phyloP scores from a whole-genome alignment of 2,888 invertebrate genomes.

The Amblyjoppa proteus region DNA sequence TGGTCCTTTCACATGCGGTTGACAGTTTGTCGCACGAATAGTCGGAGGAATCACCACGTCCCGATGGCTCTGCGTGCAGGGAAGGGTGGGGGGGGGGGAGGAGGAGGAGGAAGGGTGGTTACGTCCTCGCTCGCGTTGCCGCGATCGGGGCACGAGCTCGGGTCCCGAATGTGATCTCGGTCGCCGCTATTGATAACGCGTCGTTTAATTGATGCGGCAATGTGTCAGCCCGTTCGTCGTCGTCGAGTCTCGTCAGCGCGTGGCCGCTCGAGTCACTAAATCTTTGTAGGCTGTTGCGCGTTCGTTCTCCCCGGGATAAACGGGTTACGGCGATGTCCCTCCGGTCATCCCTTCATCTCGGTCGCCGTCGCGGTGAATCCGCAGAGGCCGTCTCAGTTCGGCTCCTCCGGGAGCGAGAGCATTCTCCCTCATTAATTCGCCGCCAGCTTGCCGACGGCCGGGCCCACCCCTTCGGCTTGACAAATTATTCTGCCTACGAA shows the following conservation, averaged over 20 bases:
- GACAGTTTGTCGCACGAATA: background rate
- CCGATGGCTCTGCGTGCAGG: background rate
- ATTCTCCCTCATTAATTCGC: slow-evolving; percentile 67
- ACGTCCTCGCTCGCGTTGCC: slow-evolving; percentile 19
- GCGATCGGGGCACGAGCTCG: slow-evolving; percentile 41
- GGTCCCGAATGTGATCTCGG: slow-evolving; percentile 46
- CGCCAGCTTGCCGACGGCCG: slow-evolving; percentile 71
- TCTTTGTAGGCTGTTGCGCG: slow-evolving; percentile 58
- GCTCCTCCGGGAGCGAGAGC: slow-evolving; percentile 47
- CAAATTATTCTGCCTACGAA: slow-evolving; percentile 73
- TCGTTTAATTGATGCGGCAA: slow-evolving; percentile 68
- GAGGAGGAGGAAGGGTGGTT: background rate
- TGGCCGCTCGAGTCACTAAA: slow-evolving; percentile 54
- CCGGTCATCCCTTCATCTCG: background rate
- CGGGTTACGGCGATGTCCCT: background rate
- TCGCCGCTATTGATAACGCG: slow-evolving; percentile 64
- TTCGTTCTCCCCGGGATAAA: background rate
- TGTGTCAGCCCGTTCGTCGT: slow-evolving; percentile 48
- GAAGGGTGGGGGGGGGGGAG: background rate
- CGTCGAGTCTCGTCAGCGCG: slow-evolving; percentile 53
- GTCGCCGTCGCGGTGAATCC: background rate
- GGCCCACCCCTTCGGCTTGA: slow-evolving; percentile 67
- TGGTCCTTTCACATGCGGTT: slow-evolving; percentile 38
- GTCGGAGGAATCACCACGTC: background rate
- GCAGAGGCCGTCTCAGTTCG: slow-evolving; percentile 27